Conservation (phyloP, 1,140 invertebrate species). For the Metopolophium dirhodum region DNA sequence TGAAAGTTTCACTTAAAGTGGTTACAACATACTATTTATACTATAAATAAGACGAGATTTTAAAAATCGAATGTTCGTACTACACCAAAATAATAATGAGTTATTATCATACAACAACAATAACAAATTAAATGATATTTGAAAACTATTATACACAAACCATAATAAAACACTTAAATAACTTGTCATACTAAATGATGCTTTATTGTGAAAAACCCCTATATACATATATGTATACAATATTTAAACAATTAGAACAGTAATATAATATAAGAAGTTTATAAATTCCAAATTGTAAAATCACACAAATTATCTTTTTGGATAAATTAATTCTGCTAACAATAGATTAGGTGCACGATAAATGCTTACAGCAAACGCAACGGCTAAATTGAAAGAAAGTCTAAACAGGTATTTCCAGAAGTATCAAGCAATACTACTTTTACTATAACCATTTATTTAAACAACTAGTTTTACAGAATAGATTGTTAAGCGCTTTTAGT, state of each 20-base stretch:
- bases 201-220: neutral
- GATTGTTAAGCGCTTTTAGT: neutral
- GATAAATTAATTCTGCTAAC: neutral
- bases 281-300: neutral
- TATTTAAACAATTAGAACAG: neutral
- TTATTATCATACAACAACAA: neutral
- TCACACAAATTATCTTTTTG: neutral
- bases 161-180: neutral
- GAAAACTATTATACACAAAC: neutral
- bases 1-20: constrained; percentile 27
- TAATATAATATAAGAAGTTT: neutral
- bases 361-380: neutral
- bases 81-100: neutral
- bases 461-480: constrained; percentile 15
- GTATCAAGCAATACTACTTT: constrained; percentile 43
- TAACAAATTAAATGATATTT: neutral
- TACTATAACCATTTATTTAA: constrained; percentile 30
- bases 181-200: neutral
- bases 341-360: neutral
- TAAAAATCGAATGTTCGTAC: neutral
- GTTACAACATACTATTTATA: neutral
- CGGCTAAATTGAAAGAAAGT: constrained; percentile 44
- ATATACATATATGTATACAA: neutral
- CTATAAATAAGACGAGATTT: neutral
- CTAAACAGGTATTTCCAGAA: constrained; percentile 47